phyloP scores from a whole-genome alignment of 2,888 invertebrate species.

The Brachyptera risi region DNA sequence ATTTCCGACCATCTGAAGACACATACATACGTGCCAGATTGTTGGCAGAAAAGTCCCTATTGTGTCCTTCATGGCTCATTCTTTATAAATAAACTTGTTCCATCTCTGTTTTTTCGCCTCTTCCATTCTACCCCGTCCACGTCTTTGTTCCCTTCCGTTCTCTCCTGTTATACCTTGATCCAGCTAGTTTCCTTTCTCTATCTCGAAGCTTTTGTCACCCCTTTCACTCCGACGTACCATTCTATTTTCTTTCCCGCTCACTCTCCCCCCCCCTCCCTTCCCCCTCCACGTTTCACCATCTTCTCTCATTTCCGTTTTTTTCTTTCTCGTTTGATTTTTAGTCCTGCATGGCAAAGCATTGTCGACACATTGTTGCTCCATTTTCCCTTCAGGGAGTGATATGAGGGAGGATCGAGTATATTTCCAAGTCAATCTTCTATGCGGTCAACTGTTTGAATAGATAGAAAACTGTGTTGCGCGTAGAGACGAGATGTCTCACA shows the following conservation, averaged over 20 bases:
- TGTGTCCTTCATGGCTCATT: constrained; percentile 20
- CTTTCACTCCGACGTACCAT: constrained; percentile 7
- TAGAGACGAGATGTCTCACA: neutral
- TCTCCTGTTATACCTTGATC: constrained; percentile 15
- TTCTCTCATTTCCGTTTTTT: constrained; percentile 19
- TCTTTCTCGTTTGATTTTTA: constrained; percentile 14
- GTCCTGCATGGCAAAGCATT: too few relatives aligned
- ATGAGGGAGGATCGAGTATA: neutral
- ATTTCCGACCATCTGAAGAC: constrained; percentile 7
- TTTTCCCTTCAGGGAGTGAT: constrained; percentile 9
- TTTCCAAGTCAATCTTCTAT: constrained; percentile 6
- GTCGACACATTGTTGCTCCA: constrained; percentile 13
- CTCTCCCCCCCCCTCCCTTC: too few relatives aligned
- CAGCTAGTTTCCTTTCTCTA: constrained; percentile 15
- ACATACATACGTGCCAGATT: constrained; percentile 19
- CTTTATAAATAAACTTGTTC: constrained; percentile 22
- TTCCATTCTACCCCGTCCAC: constrained; percentile 2
- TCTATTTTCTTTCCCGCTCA: constrained; percentile 7
- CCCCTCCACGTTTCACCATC: too few relatives aligned
- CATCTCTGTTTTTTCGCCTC: neutral
- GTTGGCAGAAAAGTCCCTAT: constrained; percentile 17
- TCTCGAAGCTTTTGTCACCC: constrained; percentile 20
- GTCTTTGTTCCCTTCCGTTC: constrained; percentile 17
- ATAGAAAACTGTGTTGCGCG: neutral
- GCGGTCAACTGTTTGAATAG: constrained; percentile 20